A percentile compares a stretch with the other conserved stretches of the same genome.
phyloP scores from a whole-genome alignment of 1,140 invertebrate species.

The Drosophila rufa region DNA sequence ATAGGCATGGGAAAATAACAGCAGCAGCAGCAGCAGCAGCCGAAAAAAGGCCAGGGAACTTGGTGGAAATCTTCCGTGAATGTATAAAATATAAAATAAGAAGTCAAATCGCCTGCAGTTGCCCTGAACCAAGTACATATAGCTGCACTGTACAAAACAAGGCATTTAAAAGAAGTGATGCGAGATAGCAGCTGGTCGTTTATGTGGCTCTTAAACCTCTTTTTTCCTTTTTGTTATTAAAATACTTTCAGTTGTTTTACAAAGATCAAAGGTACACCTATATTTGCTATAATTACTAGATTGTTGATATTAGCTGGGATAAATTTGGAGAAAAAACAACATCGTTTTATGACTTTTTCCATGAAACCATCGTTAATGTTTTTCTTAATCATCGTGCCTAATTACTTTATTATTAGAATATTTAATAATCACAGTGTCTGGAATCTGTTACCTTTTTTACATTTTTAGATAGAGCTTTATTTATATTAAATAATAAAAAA shows the following conservation, averaged over 20 bases:
- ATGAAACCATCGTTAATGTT: not conserved
- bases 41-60: constrained; percentile 17
- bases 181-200: no score
- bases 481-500: no score
- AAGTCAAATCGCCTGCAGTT: constrained; percentile 35
- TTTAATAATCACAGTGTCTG: not conserved
- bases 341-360: constrained; percentile 3
- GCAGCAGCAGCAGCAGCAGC: constrained; percentile 7
- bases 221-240: not conserved
- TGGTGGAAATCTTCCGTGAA: constrained; percentile 46
- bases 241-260: not conserved
- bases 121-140: not conserved
- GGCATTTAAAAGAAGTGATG: not conserved
- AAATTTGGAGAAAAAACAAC: not conserved
- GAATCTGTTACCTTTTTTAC: not conserved
- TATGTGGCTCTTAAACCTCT: no score
- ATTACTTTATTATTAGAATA: not conserved
- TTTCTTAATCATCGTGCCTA: constrained; percentile 1
- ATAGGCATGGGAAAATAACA: constrained; percentile 40
- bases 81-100: constrained; percentile 25
- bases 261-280: constrained; percentile 7
- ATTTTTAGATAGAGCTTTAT: no score
- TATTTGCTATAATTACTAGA: not conserved
- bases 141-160: constrained; percentile 1
- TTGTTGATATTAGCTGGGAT: constrained; percentile 4